Evolutionary conservation across 2,797 vertebrate species (phyloP).

Genomic region (Nothura maculosa): DNA sequence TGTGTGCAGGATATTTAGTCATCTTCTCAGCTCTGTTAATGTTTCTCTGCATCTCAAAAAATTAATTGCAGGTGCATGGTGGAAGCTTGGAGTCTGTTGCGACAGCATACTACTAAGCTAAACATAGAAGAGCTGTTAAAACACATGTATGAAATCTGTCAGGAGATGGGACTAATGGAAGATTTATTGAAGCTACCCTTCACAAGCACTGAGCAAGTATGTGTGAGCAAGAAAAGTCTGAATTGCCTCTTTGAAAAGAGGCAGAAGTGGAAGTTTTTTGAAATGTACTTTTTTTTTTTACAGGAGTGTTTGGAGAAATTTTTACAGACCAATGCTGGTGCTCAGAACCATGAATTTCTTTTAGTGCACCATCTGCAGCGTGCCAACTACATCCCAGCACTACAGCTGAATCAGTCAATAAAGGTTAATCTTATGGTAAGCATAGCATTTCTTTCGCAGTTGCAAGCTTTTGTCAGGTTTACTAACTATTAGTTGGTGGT

Average conservation of each 20-base stretch:
- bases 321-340: constrained; percentile 86
- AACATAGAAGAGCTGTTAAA: constrained; percentile 88
- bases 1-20: not conserved
- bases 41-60: not conserved
- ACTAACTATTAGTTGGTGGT: not conserved
- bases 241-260: not conserved
- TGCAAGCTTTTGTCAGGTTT: not conserved
- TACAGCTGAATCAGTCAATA: constrained; percentile 92
- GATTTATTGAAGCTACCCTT: constrained; percentile 94
- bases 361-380: constrained; percentile 94
- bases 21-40: not conserved
- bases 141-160: constrained; percentile 91
- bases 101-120: constrained; percentile 86
- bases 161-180: constrained; percentile 92
- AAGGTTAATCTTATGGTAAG: constrained; percentile 87
- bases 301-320: constrained; percentile 94
- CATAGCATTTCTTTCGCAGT: not conserved
- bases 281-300: not conserved
- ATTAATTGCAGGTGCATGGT: constrained; percentile 87
- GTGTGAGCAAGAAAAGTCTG: not conserved
- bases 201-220: constrained; percentile 89
- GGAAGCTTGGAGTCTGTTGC: constrained; percentile 91
- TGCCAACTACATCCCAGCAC: constrained; percentile 92
- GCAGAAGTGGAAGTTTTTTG: not conserved
- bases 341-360: constrained; percentile 91